These are phyloP conservation scores for Erannis defoliaria DNA, from an alignment of 2,888 invertebrate species.

Conservation along the genomic window DNA sequence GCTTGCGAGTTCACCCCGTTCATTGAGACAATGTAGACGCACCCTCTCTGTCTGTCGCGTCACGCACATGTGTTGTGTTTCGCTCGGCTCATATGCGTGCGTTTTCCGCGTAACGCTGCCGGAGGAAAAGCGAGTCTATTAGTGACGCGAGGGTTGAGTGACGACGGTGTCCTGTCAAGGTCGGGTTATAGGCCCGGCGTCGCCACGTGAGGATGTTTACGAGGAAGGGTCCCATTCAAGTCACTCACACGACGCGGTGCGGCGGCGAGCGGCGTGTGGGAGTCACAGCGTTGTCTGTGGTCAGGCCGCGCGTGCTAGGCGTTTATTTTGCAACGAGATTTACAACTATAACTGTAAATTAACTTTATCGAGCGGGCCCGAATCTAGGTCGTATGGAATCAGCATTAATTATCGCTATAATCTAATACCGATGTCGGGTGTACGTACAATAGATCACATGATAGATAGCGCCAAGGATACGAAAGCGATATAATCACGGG, in stretches of 20 bases:
- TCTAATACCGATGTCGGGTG: constrained; percentile 82
- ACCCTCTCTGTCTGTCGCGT: constrained; percentile 69
- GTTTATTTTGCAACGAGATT: constrained; percentile 85
- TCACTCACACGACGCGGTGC: constrained; percentile 55
- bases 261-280: constrained; percentile 64
- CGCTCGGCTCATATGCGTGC: constrained; percentile 72
- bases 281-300: constrained; percentile 79
- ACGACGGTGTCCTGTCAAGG: constrained; percentile 46
- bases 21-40: constrained; percentile 74
- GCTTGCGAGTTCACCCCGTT: constrained; percentile 78
- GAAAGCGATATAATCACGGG: constrained; percentile 69
- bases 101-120: constrained; percentile 59
- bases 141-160: constrained; percentile 43
- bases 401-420: constrained; percentile 86
- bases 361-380: constrained; percentile 83
- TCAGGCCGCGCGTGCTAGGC: constrained; percentile 79
- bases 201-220: constrained; percentile 71
- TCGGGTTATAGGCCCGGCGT: constrained; percentile 61
- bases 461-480: constrained; percentile 84
- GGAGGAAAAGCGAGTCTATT: constrained; percentile 45
- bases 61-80: constrained; percentile 76
- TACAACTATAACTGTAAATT: constrained; percentile 86
- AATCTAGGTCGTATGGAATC: constrained; percentile 86
- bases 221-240: constrained; percentile 71
- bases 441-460: constrained; percentile 85